Conservation (phyloP, 2,888 invertebrate genomes). For the Morinoia aosen region DNA sequence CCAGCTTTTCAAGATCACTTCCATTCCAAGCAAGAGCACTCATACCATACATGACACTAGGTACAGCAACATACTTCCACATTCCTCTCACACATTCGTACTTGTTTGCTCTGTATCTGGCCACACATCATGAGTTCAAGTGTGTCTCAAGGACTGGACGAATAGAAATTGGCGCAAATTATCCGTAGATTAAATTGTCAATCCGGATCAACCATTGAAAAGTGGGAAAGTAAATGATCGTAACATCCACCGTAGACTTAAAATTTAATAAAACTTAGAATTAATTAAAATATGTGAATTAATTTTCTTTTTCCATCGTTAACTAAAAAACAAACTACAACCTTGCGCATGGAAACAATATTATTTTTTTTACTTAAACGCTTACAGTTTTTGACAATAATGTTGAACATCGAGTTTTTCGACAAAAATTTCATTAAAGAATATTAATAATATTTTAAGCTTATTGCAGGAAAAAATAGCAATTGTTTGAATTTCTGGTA, state of each 20-base stretch:
- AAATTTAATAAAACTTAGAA: not conserved
- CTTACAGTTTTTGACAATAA: no score
- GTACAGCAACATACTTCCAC: no score
- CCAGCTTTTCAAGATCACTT: no score
- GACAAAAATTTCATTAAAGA: no score
- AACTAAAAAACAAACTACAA: not conserved
- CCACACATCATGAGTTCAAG: no score
- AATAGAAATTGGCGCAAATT: not conserved
- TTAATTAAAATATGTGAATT: not conserved
- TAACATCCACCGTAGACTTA: constrained; percentile 26
- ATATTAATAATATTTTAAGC: not conserved
- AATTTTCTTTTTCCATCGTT: not conserved
- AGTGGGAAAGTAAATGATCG: not conserved
- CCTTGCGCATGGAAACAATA: not conserved
- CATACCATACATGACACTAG: no score
- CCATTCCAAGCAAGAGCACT: no score
- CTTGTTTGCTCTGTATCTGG: no score
- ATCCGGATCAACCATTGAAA: not conserved
- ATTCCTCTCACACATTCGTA: no score
- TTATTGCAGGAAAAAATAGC: not conserved
- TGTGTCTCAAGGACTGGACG: not conserved
- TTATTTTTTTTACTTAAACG: no score
- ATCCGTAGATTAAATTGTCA: not conserved
- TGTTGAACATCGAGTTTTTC: no score
- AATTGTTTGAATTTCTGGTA: not conserved